These are phyloP conservation scores for Torymus auratus DNA, from an alignment of 2,888 invertebrate species.

Conservation along the genomic window DNA sequence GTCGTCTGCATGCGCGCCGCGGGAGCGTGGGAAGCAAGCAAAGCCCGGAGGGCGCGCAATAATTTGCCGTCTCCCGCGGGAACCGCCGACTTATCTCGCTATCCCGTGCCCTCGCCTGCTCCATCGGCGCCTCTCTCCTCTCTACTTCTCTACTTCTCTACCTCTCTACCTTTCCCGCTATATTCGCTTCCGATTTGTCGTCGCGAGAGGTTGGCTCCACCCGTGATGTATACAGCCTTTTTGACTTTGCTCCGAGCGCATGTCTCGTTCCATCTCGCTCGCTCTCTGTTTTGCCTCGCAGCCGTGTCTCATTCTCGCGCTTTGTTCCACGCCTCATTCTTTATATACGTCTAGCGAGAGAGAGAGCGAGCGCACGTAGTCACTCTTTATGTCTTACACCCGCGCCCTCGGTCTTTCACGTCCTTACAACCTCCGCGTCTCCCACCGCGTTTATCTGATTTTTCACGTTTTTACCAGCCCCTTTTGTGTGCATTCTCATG, in stretches of 20 bases:
- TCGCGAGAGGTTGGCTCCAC: background rate
- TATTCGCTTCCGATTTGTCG: slow-evolving; percentile 45
- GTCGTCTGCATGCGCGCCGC: background rate
- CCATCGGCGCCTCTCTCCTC: background rate
- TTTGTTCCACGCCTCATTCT: too few species aligned
- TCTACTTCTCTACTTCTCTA: slow-evolving; percentile 10
- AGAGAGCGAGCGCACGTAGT: too few species aligned
- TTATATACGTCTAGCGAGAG: too few species aligned
- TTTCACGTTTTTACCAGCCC: too few species aligned
- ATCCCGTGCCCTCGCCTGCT: background rate
- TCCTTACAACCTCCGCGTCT: too few species aligned
- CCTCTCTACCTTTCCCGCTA: slow-evolving; percentile 31
- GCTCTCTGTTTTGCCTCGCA: background rate
- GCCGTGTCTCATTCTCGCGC: background rate
- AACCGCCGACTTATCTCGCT: background rate
- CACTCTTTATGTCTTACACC: too few species aligned
- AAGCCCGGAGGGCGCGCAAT: slow-evolving; percentile 30
- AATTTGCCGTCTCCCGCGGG: slow-evolving; percentile 41
- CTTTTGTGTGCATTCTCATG: too few species aligned
- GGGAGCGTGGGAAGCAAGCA: background rate
- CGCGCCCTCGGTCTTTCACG: too few species aligned
- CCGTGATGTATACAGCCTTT: slow-evolving; percentile 8
- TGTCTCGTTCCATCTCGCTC: background rate
- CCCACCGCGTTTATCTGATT: too few species aligned
- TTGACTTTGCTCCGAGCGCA: slow-evolving; percentile 7